Evolutionary conservation across 1,140 invertebrate species (phyloP), one percentile per base, ranked within the genome.

Genomic region (Ephestia elutella): DNA sequence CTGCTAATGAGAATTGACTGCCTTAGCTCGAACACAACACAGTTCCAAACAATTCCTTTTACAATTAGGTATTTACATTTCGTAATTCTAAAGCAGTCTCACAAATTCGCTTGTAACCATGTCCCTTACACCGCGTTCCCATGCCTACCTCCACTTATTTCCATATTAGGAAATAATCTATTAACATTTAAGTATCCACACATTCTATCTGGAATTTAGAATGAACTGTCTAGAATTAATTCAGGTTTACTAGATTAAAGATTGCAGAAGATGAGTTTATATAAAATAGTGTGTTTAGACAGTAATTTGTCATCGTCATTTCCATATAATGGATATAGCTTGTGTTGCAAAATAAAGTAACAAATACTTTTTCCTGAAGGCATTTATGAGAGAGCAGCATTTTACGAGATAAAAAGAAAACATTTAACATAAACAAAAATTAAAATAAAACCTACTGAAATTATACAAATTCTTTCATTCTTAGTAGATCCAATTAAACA

Each of bases 121-220:
- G 49, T 50, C 19, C 18, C 49, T 50, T 20, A 66, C 58, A 60
- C 60, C 58, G 54, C 54, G 32, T 53, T 58, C 62, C 59, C 59
- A 66, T 57, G 54, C 64, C 54, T 48, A 20, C 32, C 49, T 49
- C 58, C 50, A 51, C 57, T 59, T 60, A 49, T 56, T 59, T 49
- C 49, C 51, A 57, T 55, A 48, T 68, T 65, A 66, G 71, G 71
- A 70, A 68, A 70, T 54, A 64, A 70, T 68, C 68, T 65, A 82
- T 80, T 84, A 82, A 71, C 74, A 75, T 80, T 80, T 78, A 53
- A n/a, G 57, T 66, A 64, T 76, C 71, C 61, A 77, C 68, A 74
- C 75, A 82, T 70, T 76, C 64, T 65, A 72, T 73, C 65, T 59
- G 68, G 62, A 71, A 69, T 66, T 70, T 68, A 54, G 67, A 44